A percentile compares a stretch with the other conserved stretches of the same genome.
Evolutionary conservation across 2,888 invertebrate genomes (phyloP).

Genomic region (Polylopha cassiicola): DNA sequence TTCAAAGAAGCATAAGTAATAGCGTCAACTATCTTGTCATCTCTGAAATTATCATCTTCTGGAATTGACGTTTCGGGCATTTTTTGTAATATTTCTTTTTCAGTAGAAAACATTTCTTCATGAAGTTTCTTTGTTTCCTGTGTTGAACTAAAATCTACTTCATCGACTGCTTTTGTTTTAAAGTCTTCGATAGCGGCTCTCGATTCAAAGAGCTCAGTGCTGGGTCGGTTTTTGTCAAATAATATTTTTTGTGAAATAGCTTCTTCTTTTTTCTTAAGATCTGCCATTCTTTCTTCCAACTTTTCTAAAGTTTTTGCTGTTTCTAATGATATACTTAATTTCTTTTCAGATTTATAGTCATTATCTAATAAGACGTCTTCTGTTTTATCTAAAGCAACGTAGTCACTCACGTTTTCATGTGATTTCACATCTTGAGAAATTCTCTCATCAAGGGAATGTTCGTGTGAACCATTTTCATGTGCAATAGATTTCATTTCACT

Average conservation of each 20-base stretch:
- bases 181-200: conserved; percentile 1
- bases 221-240: conserved; percentile 11
- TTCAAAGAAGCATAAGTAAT: too few species aligned
- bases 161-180: background rate
- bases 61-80: background rate
- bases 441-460: too few species aligned
- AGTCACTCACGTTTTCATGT: too few species aligned
- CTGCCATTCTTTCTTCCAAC: conserved; percentile 63
- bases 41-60: background rate
- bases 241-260: conserved; percentile 25
- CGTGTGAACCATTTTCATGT: too few species aligned
- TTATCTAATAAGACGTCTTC: conserved; percentile 6
- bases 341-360: conserved; percentile 31
- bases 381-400: conserved; percentile 1
- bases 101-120: conserved; percentile 5
- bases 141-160: conserved; percentile 5
- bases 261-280: conserved; percentile 53
- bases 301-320: conserved; percentile 67
- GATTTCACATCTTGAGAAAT: conserved; percentile 10
- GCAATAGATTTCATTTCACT: conserved; percentile 3
- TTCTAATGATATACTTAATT: conserved; percentile 48
- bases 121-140: conserved; percentile 10
- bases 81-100: background rate
- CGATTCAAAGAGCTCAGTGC: conserved; percentile 1
- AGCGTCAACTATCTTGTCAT: too few species aligned